phyloP scores from a whole-genome alignment of 2,797 vertebrate genomes.

The Anguilla obscura region DNA sequence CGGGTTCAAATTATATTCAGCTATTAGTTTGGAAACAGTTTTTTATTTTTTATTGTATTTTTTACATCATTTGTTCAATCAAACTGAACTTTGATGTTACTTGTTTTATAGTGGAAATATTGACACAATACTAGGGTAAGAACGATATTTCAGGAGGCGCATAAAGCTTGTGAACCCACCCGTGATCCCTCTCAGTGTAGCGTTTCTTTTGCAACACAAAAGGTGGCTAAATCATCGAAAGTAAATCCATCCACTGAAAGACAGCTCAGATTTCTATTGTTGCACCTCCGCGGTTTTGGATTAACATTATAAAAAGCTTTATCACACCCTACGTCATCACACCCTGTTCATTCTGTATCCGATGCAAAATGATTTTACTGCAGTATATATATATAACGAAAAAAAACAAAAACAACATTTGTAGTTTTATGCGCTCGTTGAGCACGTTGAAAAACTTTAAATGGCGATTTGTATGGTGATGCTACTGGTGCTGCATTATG shows the following conservation, averaged over 20 bases:
- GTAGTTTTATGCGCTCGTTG: background rate
- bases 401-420: background rate
- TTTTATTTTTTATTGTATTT: background rate
- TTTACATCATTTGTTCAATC: conserved; percentile 8
- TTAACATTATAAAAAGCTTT: conserved; percentile 33
- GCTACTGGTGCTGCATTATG: background rate
- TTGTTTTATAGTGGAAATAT: background rate
- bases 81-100: background rate
- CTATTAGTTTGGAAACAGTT: background rate
- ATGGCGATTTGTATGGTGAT: background rate
- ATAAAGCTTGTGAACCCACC: conserved; percentile 7
- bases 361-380: background rate
- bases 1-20: background rate
- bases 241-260: conserved; percentile 18
- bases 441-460: background rate
- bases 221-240: conserved; percentile 24
- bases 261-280: conserved; percentile 31
- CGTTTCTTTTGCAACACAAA: conserved; percentile 15
- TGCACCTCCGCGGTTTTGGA: conserved; percentile 25
- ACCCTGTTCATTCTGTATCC: background rate
- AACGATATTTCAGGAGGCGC: background rate
- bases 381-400: background rate
- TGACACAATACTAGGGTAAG: background rate
- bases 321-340: background rate
- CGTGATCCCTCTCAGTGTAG: conserved; percentile 3